A percentile compares a stretch with the other conserved stretches of the same genome.
phyloP scores from a whole-genome alignment of 2,888 invertebrate genomes.

The Petrolisthes manimaculis region DNA sequence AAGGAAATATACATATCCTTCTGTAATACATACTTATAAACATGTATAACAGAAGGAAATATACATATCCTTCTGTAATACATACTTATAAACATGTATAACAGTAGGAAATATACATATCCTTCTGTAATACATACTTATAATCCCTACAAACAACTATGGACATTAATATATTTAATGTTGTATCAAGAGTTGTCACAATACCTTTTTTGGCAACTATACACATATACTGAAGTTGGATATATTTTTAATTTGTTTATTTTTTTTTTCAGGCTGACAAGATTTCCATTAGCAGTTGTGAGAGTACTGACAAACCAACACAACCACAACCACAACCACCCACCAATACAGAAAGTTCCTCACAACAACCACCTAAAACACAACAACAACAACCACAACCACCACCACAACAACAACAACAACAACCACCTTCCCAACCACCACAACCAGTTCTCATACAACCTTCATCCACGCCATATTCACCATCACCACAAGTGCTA shows the following conservation, averaged over 20 bases:
- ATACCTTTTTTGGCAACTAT: no score
- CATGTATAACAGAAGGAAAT: no score
- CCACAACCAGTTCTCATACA: not conserved
- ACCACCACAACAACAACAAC: conserved; percentile 5
- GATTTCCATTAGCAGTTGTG: conserved; percentile 53
- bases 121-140: no score
- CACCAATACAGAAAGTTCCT: conserved; percentile 12
- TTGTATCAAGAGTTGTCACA: no score
- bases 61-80: no score
- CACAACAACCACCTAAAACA: conserved; percentile 1
- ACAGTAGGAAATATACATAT: no score
- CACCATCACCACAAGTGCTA: conserved; percentile 1
- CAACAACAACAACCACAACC: conserved; percentile 22
- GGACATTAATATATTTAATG: no score
- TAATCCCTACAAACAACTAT: no score
- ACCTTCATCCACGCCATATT: not conserved
- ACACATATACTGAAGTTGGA: not conserved
- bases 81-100: no score
- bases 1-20: no score
- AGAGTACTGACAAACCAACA: conserved; percentile 45
- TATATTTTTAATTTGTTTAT: not conserved
- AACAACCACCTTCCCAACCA: not conserved
- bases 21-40: no score
- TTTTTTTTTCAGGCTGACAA: conserved; percentile 40
- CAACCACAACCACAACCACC: not conserved